Percentiles rank a stretch among this genome's conserved stretches.
Evolutionary conservation across 2,888 invertebrate species (phyloP).

Genomic region (Aphelenchoides bicaudatus): DNA sequence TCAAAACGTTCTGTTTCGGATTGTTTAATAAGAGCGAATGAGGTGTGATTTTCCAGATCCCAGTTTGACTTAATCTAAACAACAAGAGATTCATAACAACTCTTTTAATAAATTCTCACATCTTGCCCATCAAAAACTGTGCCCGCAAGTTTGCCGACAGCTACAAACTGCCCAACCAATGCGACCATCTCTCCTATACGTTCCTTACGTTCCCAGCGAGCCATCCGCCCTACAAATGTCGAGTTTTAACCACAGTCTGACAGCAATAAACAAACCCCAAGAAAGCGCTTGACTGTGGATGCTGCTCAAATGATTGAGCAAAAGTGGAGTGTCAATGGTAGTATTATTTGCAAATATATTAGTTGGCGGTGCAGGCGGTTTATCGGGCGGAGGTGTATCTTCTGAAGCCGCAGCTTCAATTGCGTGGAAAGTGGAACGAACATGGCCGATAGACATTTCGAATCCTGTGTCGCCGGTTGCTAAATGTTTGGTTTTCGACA

Average conservation of each 20-base stretch:
- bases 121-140: conserved; percentile 57
- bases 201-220: conserved; percentile 55
- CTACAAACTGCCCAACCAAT: conserved; percentile 52
- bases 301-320: conserved; percentile 23
- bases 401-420: conserved; percentile 1
- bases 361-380: conserved; percentile 29
- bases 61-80: conserved; percentile 47
- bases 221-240: conserved; percentile 56
- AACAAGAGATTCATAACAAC: too few relatives aligned
- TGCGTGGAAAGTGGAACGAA: conserved; percentile 10
- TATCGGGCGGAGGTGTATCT: conserved; percentile 22
- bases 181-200: conserved; percentile 52
- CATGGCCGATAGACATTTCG: conserved; percentile 30
- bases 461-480: conserved; percentile 32
- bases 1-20: conserved; percentile 50
- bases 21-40: conserved; percentile 55
- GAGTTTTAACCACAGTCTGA: background rate
- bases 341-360: too few relatives aligned
- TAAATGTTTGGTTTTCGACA: conserved; percentile 16
- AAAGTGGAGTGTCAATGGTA: conserved; percentile 12
- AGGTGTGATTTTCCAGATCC: conserved; percentile 50
- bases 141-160: conserved; percentile 43
- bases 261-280: conserved; percentile 10
- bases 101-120: too few relatives aligned
- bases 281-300: conserved; percentile 25